These are phyloP conservation scores for Spinus pinus DNA, from an alignment of 2,797 vertebrate genomes.

Conservation along the genomic window DNA sequence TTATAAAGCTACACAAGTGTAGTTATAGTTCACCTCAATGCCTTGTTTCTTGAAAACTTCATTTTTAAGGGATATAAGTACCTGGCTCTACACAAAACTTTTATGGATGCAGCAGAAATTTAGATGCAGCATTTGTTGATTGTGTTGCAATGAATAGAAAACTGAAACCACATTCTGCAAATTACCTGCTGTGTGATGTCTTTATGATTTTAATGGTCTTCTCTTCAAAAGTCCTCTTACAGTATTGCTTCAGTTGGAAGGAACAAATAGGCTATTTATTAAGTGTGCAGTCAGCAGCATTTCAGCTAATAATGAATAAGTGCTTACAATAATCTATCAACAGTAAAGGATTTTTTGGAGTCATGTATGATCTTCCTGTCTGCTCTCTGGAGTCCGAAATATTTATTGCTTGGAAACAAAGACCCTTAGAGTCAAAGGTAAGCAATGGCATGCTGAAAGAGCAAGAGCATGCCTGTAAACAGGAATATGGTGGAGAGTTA, in stretches of 20 bases:
- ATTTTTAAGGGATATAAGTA: background rate
- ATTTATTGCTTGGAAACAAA: slow-evolving; percentile 76
- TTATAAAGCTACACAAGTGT: background rate
- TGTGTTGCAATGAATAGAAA: slow-evolving; percentile 20
- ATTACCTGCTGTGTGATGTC: slow-evolving; percentile 33
- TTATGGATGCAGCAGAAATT: slow-evolving; percentile 1
- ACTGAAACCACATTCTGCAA: slow-evolving; percentile 21
- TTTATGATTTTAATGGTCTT: slow-evolving; percentile 50
- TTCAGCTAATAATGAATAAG: slow-evolving; percentile 65
- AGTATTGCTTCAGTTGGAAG: slow-evolving; percentile 54
- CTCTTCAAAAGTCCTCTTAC: slow-evolving; percentile 29
- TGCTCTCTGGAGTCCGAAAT: slow-evolving; percentile 40
- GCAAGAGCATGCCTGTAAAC: slow-evolving; percentile 22
- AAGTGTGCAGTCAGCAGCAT: slow-evolving; percentile 55
- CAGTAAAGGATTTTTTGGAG: slow-evolving; percentile 55
- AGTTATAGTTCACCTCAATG: background rate
- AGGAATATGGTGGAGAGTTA: background rate
- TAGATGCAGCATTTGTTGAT: slow-evolving; percentile 35
- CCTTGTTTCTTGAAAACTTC: background rate
- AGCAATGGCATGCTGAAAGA: slow-evolving; percentile 44
- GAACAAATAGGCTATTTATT: slow-evolving; percentile 68
- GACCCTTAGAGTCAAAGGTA: slow-evolving; percentile 70
- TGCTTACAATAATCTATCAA: slow-evolving; percentile 65
- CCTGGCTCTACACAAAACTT: background rate
- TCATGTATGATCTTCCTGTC: slow-evolving; percentile 70